Base-by-base conservation (phyloP, 2,888 invertebrate species). In the Drosophila birchii region DNA sequence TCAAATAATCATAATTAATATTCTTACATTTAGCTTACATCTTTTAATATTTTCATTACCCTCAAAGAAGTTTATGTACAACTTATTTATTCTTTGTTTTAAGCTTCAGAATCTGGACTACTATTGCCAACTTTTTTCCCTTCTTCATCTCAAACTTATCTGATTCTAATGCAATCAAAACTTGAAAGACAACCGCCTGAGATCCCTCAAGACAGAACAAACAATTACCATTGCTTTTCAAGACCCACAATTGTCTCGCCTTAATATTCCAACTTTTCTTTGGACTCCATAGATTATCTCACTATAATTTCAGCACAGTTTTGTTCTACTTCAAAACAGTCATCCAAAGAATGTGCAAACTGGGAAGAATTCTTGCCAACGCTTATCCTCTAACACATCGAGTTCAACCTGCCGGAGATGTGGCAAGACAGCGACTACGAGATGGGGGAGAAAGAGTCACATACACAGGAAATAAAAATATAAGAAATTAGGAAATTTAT, bases 371-470 rank as follows among this genome's bases (percentile, higher is more conserved):
- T 64, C 66, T 61, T 34, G 34, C 41, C 55, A 68, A 23, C 47
- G 55, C 66, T 68, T 68, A 64, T 68, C 67, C 67, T 36, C 66
- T 36, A 51, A 39, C 20, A 57, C 51, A 69, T 67, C 57, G 38
- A 39, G 57, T 53, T 69, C 69, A 67, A 57, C 64, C 64, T 64
- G 64, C 38, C 29, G 18, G n/a, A 53, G 44, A 29, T 29, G 49
- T n/a, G 43, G 51, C 26, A 36, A 39, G 44, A 66, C 66, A 20
- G 39, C 16, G 44, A n/a, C 20, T 43, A 41, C 4, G 20, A 26
- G 23, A 34, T 20, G 12, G 32, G 57, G 18, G 26, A 43, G 26
- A 51, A 45, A 82, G 81, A 63, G 16, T 70, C 71, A 79, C 66
- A 81, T 58, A 18, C 49, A 49, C 49, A 7, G 4, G 49, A 5